These are phyloP conservation scores for Pelodytes ibericus DNA, from an alignment of 2,797 vertebrate species.

Conservation along the genomic window DNA sequence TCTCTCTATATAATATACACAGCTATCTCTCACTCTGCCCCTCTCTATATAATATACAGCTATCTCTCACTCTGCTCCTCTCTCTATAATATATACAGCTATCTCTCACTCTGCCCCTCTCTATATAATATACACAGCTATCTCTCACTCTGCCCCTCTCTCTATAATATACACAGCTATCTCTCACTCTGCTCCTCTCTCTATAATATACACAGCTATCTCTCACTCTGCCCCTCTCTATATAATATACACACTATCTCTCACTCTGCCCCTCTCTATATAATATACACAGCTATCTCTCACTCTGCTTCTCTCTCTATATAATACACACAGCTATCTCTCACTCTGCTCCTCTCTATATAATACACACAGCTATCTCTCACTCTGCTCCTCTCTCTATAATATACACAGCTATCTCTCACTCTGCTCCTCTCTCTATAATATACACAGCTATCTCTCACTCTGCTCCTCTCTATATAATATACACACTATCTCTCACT, in stretches of 20 bases:
- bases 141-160: conserved; percentile 7
- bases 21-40: not conserved
- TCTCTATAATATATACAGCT: too few species aligned
- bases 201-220: not conserved
- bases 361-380: not conserved
- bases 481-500: conserved; percentile 1
- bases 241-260: not conserved
- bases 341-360: too few species aligned
- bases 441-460: not conserved
- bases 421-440: too few species aligned
- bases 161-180: too few species aligned
- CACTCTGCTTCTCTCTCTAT: too few species aligned
- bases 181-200: not conserved
- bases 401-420: too few species aligned
- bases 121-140: not conserved
- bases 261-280: not conserved
- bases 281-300: too few species aligned
- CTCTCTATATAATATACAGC: not conserved
- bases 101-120: too few species aligned
- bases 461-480: not conserved
- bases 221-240: not conserved
- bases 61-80: conserved; percentile 3
- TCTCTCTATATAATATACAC: too few species aligned
- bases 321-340: too few species aligned
- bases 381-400: too few species aligned